Evolutionary conservation across 1,140 invertebrate genomes (phyloP).

Genomic region (Phymorhynchus buccinoides): DNA sequence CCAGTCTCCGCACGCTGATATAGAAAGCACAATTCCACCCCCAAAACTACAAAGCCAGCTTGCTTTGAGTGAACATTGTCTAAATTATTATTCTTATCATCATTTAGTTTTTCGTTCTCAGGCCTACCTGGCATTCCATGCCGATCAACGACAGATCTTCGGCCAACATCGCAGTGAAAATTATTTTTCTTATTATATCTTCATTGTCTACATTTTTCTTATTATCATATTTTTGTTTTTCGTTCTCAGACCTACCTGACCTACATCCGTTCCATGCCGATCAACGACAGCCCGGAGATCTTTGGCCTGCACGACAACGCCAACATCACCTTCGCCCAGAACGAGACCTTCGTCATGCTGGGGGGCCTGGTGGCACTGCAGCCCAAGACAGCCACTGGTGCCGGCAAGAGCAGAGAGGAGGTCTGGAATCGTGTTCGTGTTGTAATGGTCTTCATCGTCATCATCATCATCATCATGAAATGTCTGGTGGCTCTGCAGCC

Average conservation of each 20-base stretch:
- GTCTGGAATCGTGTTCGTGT: slow-evolving; percentile 50
- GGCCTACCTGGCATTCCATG: no score
- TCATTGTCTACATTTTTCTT: neutral
- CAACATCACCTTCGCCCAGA: slow-evolving; percentile 85
- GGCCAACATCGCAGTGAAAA: no score
- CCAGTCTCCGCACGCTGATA: no score
- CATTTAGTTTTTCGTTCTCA: no score
- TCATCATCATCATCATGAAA: slow-evolving; percentile 72
- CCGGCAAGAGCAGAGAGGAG: slow-evolving; percentile 73
- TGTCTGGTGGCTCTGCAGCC: slow-evolving; percentile 76
- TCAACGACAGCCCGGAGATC: slow-evolving; percentile 74
- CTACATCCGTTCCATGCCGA: slow-evolving; percentile 72
- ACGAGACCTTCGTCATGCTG: slow-evolving; percentile 79
- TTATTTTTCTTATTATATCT: neutral
- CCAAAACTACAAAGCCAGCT: no score
- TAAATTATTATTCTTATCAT: no score
- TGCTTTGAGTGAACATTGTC: no score
- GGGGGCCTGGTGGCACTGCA: slow-evolving; percentile 76
- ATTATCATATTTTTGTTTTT: neutral
- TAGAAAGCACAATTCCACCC: no score
- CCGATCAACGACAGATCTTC: no score
- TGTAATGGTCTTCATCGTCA: no score
- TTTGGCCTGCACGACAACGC: slow-evolving; percentile 75
- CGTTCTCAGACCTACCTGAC: slow-evolving; percentile 67
- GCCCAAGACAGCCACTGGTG: slow-evolving; percentile 68